Percentiles rank a stretch among this genome's conserved stretches.
Conservation (phyloP, 2,797 vertebrate genomes). For the Syngnathus rostellatus region DNA sequence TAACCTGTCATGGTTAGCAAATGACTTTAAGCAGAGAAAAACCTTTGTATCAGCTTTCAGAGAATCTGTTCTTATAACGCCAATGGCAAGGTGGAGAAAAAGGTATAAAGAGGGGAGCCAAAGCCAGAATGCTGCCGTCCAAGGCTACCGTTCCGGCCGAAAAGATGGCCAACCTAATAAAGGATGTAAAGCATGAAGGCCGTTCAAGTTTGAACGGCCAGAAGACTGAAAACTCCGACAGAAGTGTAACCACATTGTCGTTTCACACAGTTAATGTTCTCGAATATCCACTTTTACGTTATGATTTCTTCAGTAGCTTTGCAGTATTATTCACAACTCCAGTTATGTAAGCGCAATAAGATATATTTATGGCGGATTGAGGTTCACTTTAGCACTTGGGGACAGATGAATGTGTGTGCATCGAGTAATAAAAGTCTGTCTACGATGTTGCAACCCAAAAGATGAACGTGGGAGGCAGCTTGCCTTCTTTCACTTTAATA, state of each 20-base stretch:
- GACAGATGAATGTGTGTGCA: not conserved
- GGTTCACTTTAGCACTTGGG: not conserved
- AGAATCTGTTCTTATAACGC: not conserved
- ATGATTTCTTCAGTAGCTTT: not conserved
- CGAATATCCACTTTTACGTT: not conserved
- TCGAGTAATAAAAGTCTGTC: not conserved
- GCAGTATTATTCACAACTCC: not conserved
- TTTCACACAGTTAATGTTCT: not conserved
- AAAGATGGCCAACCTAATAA: not conserved
- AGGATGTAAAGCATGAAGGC: slow-evolving; percentile 4
- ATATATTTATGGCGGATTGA: slow-evolving; percentile 1
- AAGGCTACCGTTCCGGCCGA: not conserved
- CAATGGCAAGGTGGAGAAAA: not conserved
- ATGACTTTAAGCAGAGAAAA: not conserved
- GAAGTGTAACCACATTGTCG: not conserved
- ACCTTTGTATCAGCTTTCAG: not conserved
- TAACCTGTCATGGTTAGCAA: not conserved
- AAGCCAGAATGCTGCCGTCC: not conserved
- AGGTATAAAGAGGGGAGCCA: not conserved
- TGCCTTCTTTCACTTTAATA: not conserved
- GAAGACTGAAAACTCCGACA: not conserved
- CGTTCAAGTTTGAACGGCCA: not conserved
- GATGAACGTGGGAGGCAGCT: not conserved
- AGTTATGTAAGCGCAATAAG: not conserved
- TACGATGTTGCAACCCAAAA: slow-evolving; percentile 17